phyloP scores from a whole-genome alignment of 2,113 vertebrate genomes.

The Myanophis thanlyinensis region DNA sequence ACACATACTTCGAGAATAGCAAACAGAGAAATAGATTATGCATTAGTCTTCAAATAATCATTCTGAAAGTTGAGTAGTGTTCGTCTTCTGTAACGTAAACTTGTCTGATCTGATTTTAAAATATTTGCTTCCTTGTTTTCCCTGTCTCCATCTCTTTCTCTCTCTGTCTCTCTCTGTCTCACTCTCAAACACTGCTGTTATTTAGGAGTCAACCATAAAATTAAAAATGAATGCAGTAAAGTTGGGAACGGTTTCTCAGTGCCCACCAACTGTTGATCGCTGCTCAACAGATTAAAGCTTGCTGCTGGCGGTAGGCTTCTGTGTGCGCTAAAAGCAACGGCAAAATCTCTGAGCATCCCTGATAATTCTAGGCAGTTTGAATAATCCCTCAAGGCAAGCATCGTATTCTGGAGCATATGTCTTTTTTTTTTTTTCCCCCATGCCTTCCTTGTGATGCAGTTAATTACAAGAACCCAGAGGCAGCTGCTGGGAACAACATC shows the following conservation, averaged over 20 bases:
- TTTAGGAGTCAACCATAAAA: background rate
- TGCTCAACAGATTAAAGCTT: slow-evolving; percentile 27
- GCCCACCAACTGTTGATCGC: slow-evolving; percentile 1
- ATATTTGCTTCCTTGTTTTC: too few species aligned
- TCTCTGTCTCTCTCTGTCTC: background rate
- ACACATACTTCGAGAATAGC: slow-evolving; percentile 14
- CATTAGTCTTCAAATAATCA: background rate
- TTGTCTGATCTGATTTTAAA: too few species aligned
- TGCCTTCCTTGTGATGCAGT: background rate
- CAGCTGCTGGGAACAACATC: slow-evolving; percentile 17
- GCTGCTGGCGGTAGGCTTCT: slow-evolving; percentile 4
- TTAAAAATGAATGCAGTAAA: slow-evolving; percentile 7
- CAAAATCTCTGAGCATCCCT: background rate
- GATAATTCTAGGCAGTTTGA: slow-evolving; percentile 42
- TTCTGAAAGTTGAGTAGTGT: background rate
- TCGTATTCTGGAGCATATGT: slow-evolving; percentile 42
- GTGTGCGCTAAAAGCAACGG: slow-evolving; percentile 23
- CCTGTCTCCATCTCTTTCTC: background rate
- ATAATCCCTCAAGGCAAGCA: slow-evolving; percentile 24
- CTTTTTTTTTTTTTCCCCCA: too few species aligned
- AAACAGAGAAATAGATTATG: slow-evolving; percentile 15
- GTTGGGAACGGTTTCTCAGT: background rate
- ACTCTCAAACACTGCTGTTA: background rate
- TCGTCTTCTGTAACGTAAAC: too few species aligned
- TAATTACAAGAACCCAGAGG: slow-evolving; percentile 40